Evolutionary conservation across 2,113 vertebrate species (phyloP).

Genomic region (Acinonyx jubatus): DNA sequence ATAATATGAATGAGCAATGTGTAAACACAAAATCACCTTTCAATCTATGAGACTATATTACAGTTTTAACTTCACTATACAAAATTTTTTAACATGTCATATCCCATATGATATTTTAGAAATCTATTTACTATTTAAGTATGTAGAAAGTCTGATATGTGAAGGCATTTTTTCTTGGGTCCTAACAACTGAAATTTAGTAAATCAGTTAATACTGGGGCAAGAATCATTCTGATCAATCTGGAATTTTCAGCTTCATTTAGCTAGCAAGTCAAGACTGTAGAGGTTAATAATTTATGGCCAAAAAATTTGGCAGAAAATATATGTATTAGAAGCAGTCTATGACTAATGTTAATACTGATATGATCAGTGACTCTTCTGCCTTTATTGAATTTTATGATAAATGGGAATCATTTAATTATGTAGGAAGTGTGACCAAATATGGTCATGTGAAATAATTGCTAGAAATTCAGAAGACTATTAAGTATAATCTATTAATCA

Average conservation of each 20-base stretch:
- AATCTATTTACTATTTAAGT: background rate
- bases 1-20: background rate
- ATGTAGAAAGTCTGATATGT: background rate
- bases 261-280: background rate
- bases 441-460: background rate
- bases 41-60: background rate
- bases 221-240: background rate
- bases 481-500: background rate
- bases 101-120: background rate
- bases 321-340: background rate
- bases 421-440: background rate
- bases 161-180: background rate
- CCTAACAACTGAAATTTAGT: background rate
- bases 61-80: background rate
- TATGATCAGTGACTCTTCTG: background rate
- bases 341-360: constrained; percentile 22
- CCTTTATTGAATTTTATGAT: background rate
- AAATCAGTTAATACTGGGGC: background rate
- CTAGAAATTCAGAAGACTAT: constrained; percentile 21
- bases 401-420: background rate
- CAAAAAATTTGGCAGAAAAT: background rate
- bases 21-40: background rate
- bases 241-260: constrained; percentile 8
- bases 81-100: background rate
- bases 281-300: background rate